A percentile compares a stretch with the other conserved stretches of the same genome.
phyloP scores from a whole-genome alignment of 2,888 invertebrate genomes.

The Tipula confusa region DNA sequence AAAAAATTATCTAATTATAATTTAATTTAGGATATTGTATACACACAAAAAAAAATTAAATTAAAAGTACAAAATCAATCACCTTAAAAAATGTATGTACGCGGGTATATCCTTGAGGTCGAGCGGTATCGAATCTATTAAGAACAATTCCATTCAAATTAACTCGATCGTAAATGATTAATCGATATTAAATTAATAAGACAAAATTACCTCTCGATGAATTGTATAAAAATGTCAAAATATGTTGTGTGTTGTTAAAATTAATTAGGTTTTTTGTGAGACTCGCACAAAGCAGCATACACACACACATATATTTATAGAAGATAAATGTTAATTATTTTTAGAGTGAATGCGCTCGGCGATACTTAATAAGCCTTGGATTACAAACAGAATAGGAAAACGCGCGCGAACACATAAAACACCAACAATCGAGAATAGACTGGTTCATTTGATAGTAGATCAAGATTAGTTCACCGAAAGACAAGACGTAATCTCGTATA shows the following conservation, averaged over 20 bases:
- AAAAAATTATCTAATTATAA: neutral
- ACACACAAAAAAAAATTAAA: neutral
- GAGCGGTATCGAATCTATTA: neutral
- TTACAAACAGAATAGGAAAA: neutral
- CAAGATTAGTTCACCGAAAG: neutral
- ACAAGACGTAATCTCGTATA: neutral
- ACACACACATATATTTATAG: neutral
- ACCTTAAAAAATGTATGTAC: neutral
- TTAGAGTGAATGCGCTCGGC: neutral
- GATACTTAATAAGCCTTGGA: neutral
- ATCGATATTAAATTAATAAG: constrained; percentile 6
- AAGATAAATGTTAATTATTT: neutral
- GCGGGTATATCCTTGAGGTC: neutral
- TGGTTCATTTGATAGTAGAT: neutral
- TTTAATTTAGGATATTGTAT: neutral
- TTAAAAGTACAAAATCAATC: neutral
- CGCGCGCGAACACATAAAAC: neutral
- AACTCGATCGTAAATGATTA: neutral
- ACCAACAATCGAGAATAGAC: neutral
- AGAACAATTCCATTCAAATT: neutral
- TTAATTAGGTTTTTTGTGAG: neutral
- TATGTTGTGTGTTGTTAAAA: neutral
- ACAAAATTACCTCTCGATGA: neutral
- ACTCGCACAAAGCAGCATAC: neutral
- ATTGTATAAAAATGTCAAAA: neutral